A percentile compares a stretch with the other conserved stretches of the same genome.
Evolutionary conservation across 2,113 vertebrate genomes (phyloP).

Genomic region (Columbina picui): DNA sequence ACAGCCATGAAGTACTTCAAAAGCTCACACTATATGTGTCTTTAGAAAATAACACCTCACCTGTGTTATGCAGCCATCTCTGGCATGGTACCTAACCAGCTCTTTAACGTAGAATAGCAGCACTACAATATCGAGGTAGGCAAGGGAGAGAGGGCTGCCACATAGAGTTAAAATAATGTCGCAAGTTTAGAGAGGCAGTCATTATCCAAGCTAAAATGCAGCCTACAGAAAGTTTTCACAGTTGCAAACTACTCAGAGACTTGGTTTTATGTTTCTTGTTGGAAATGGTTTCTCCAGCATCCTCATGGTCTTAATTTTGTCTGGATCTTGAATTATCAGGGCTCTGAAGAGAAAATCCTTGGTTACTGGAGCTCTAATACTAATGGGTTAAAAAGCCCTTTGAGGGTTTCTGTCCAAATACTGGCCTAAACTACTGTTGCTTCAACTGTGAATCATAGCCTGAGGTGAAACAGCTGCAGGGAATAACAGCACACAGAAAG

Average conservation of each 20-base stretch:
- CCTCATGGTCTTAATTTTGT: not conserved
- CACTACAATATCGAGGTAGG: not conserved
- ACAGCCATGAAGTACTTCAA: not conserved
- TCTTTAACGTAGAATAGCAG: not conserved
- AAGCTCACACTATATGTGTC: not conserved
- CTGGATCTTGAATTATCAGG: not conserved
- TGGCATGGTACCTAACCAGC: constrained; percentile 9
- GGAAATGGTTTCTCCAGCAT: not conserved
- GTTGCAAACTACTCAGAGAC: not conserved
- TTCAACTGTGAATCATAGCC: not conserved
- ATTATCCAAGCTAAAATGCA: not conserved
- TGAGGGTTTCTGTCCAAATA: not conserved
- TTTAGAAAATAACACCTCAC: constrained; percentile 23
- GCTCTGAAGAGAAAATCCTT: not conserved
- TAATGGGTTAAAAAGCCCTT: constrained; percentile 6
- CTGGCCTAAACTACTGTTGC: not conserved
- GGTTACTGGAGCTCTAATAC: not conserved
- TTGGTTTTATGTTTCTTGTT: not conserved
- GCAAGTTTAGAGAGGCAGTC: not conserved
- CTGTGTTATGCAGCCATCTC: not conserved
- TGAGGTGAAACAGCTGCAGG: constrained; percentile 24
- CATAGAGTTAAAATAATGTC: not conserved
- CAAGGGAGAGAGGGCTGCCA: not conserved
- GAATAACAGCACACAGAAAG: not conserved
- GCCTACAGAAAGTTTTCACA: not conserved